Conservation (phyloP, 2,113 vertebrate species). For the Coryphaenoides rupestris region DNA sequence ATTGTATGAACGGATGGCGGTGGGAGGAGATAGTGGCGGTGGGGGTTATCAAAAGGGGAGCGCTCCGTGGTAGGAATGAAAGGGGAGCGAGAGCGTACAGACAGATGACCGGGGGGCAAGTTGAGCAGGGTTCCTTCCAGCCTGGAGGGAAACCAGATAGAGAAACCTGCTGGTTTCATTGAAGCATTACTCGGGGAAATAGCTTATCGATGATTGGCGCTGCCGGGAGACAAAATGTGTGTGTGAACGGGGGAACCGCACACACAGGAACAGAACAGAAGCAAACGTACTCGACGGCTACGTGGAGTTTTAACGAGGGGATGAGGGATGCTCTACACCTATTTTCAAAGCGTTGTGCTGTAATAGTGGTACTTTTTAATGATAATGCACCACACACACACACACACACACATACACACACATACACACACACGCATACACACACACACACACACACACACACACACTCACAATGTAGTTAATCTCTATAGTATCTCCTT, state of each 20-base stretch:
- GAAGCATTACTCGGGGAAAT: constrained; percentile 59
- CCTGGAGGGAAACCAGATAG: constrained; percentile 24
- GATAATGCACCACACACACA: constrained; percentile 12
- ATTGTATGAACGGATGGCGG: too few relatives aligned
- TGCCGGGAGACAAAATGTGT: constrained; percentile 31
- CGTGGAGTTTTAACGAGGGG: too few relatives aligned
- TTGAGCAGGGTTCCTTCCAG: constrained; percentile 13
- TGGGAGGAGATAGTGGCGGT: constrained; percentile 11
- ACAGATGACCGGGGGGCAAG: neutral
- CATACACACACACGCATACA: neutral
- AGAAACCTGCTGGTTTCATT: constrained; percentile 51
- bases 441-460: neutral
- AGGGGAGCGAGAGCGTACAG: too few relatives aligned
- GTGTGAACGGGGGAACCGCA: too few relatives aligned
- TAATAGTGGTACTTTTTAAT: neutral
- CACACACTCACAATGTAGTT: too few relatives aligned
- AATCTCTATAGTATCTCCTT: neutral
- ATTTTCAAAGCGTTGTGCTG: too few relatives aligned
- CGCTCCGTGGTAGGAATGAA: neutral
- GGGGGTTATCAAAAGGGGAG: too few relatives aligned
- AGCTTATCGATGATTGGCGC: constrained; percentile 53
- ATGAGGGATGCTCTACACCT: too few relatives aligned
- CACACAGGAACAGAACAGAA: too few relatives aligned
- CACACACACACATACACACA: constrained; percentile 2
- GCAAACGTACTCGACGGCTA: too few relatives aligned